Evolutionary conservation across 2,113 vertebrate genomes (phyloP).

Genomic region (Panurus biarmicus): DNA sequence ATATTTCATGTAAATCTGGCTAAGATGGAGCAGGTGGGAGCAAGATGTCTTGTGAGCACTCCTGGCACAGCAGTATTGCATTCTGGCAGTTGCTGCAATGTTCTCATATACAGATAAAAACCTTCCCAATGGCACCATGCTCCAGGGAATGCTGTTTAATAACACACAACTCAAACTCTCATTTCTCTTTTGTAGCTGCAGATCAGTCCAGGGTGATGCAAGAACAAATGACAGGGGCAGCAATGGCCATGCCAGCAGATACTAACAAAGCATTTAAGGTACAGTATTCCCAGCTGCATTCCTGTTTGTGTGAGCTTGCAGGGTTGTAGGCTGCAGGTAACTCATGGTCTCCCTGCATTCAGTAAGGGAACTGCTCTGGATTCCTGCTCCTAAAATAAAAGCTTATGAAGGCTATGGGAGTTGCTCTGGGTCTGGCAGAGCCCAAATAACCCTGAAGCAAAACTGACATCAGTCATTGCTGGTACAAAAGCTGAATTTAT

Average conservation of each 20-base stretch:
- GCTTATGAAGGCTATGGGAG: neutral
- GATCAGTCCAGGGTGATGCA: slow-evolving; percentile 99
- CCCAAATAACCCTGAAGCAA: neutral
- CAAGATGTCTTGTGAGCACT: neutral
- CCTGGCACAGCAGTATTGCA: neutral
- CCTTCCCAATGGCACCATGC: neutral
- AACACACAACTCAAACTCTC: neutral
- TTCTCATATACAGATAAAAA: neutral
- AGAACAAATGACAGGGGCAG: slow-evolving; percentile 97
- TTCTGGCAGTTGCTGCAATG: neutral
- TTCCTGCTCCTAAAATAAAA: slow-evolving; percentile 10
- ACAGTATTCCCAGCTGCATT: neutral
- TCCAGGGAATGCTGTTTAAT: neutral
- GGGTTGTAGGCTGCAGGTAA: neutral
- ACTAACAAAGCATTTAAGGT: slow-evolving; percentile 99
- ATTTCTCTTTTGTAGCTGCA: slow-evolving; percentile 73
- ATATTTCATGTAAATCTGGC: neutral
- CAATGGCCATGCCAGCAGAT: slow-evolving; percentile 98
- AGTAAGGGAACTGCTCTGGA: neutral
- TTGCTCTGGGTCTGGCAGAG: neutral
- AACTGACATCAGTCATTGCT: neutral
- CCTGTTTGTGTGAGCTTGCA: neutral
- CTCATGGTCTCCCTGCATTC: neutral
- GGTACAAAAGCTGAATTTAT: neutral
- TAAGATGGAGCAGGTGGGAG: neutral